Percentiles rank a stretch among this genome's conserved stretches.
phyloP scores from a whole-genome alignment of 2,113 vertebrate genomes.

The Burhinus bistriatus region DNA sequence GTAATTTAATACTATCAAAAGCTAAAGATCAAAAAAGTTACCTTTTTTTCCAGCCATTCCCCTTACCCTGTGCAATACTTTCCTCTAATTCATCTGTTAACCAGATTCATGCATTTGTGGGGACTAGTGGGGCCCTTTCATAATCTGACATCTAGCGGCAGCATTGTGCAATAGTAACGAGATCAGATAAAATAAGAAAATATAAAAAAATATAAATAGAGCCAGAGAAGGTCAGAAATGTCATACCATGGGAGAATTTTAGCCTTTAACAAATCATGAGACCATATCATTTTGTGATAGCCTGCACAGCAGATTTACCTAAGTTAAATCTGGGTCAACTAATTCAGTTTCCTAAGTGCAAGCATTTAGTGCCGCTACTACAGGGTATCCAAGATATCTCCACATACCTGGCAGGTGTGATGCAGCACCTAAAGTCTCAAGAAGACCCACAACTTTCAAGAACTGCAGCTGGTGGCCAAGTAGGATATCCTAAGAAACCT shows the following conservation, averaged over 20 bases:
- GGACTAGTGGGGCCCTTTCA: background rate
- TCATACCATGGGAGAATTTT: background rate
- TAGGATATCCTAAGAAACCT: background rate
- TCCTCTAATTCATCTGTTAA: background rate
- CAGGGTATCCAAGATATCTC: background rate
- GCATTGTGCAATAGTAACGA: background rate
- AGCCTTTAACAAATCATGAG: background rate
- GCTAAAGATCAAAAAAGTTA: background rate
- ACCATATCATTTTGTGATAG: background rate
- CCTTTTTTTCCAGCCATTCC: rapidly evolving
- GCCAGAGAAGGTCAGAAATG: background rate
- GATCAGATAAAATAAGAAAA: background rate
- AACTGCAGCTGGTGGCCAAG: background rate
- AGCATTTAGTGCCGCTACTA: background rate
- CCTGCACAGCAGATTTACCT: background rate
- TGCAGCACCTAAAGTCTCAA: background rate
- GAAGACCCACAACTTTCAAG: background rate
- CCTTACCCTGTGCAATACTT: background rate
- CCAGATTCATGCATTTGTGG: rapidly evolving
- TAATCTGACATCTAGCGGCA: constrained; percentile 34
- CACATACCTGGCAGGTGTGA: background rate
- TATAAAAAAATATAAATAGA: background rate
- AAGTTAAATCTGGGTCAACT: background rate
- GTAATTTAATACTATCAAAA: background rate
- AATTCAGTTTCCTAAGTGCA: background rate